Conservation (phyloP, 64 coral and sea anemone species). For the Stylophora pistillata region DNA sequence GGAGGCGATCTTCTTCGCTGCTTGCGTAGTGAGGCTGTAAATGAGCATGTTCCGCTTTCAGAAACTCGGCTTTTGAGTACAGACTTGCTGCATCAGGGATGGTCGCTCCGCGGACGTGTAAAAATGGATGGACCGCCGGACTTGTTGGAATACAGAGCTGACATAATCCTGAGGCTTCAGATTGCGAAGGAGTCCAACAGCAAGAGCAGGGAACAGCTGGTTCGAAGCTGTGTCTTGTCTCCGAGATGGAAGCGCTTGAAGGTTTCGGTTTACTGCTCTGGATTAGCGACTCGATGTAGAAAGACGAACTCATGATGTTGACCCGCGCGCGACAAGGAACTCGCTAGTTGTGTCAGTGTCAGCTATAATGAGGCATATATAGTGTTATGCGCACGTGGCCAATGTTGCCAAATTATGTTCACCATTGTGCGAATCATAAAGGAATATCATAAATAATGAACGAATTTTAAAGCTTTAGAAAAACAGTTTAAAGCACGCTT, state of each 20-base stretch:
- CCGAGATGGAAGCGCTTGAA: conserved; percentile 33
- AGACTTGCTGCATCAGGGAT: conserved; percentile 70
- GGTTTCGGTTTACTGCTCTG: conserved; percentile 81
- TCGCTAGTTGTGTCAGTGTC: conserved; percentile 46
- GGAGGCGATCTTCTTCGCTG: conserved; percentile 77
- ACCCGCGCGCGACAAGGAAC: neutral
- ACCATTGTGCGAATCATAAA: conserved; percentile 95
- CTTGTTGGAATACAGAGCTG: conserved; percentile 89
- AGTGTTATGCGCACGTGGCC: conserved; percentile 88
- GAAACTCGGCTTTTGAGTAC: conserved; percentile 69
- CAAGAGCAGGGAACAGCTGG: conserved; percentile 86
- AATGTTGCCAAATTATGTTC: conserved; percentile 84
- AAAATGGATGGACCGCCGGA: conserved; percentile 67
- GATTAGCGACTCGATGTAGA: conserved; percentile 97
- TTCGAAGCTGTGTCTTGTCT: conserved; percentile 72
- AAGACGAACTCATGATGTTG: conserved; percentile 86
- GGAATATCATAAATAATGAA: conserved; percentile 99
- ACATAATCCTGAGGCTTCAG: conserved; percentile 81
- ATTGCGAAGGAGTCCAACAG: conserved; percentile 95
- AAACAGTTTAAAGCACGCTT: conserved; percentile 97
- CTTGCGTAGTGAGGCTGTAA: conserved; percentile 68
- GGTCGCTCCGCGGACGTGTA: conserved; percentile 86
- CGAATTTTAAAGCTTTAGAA: conserved; percentile 87
- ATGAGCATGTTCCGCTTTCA: conserved; percentile 69
- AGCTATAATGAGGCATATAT: conserved; percentile 61